These are phyloP conservation scores for Ceratotherium simum DNA, from an alignment of 2,113 vertebrate genomes.

Conservation along the genomic window DNA sequence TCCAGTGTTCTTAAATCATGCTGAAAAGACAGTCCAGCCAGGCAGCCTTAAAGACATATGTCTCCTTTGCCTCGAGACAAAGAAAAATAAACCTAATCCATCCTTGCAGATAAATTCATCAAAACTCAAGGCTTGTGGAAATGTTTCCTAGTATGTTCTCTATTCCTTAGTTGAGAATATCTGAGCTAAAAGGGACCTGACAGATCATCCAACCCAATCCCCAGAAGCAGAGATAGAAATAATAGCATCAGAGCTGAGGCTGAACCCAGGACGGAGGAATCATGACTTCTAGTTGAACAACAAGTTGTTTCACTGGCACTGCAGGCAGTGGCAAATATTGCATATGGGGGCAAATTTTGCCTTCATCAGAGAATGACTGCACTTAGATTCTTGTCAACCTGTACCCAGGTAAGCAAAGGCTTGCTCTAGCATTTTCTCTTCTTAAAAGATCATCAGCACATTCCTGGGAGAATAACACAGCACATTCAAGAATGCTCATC, in stretches of 20 bases:
- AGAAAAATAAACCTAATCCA: conserved; percentile 75
- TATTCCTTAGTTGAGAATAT: conserved; percentile 56
- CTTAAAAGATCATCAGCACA: not conserved
- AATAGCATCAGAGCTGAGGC: not conserved
- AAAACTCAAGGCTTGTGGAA: conserved; percentile 70
- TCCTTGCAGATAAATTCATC: conserved; percentile 76
- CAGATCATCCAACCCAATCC: conserved; percentile 42
- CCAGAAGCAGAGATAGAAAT: conserved; percentile 65
- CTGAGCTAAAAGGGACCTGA: conserved; percentile 56
- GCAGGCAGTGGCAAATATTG: not conserved
- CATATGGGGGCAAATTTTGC: no score
- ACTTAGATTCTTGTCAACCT: not conserved
- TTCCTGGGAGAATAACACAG: not conserved
- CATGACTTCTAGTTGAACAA: not conserved
- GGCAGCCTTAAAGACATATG: conserved; percentile 71
- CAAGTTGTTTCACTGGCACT: not conserved
- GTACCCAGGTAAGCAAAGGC: not conserved
- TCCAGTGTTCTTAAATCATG: conserved; percentile 65
- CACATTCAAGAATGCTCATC: not conserved
- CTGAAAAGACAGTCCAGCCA: conserved; percentile 56
- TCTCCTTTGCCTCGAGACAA: conserved; percentile 59
- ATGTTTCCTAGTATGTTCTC: conserved; percentile 55
- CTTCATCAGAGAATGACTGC: not conserved
- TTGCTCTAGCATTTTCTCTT: not conserved
- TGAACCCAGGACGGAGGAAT: not conserved